Evolutionary conservation across 2,888 invertebrate genomes (phyloP).

Genomic region (Leptinotarsa juncta): DNA sequence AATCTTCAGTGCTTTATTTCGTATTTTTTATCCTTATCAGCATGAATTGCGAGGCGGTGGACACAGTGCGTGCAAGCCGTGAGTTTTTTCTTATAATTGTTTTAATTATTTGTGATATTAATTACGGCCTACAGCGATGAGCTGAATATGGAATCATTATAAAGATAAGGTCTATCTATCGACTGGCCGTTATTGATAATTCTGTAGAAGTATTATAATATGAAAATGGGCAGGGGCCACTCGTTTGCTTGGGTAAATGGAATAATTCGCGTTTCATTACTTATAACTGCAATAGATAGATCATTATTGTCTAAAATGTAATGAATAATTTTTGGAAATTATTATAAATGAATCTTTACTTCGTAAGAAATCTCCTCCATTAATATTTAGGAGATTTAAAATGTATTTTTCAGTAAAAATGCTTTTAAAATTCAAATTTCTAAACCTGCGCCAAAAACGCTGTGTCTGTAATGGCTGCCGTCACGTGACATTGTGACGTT

Average conservation of each 20-base stretch:
- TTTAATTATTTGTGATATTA: conserved; percentile 14
- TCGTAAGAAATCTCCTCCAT: no score
- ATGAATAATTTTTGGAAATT: no score
- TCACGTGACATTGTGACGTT: no score
- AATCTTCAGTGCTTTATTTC: conserved; percentile 34
- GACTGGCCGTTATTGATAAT: not conserved
- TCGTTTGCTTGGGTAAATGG: not conserved
- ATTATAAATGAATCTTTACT: no score
- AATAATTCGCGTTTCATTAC: not conserved
- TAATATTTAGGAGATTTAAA: no score
- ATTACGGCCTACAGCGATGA: conserved; percentile 4
- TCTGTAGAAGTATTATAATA: not conserved
- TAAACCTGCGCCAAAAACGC: no score
- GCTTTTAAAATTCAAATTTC: no score
- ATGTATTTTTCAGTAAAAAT: no score
- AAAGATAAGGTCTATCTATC: not conserved
- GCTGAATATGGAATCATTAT: conserved; percentile 1
- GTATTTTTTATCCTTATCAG: conserved; percentile 31
- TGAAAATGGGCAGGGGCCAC: not conserved
- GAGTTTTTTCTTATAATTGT: conserved; percentile 10
- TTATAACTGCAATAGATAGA: not conserved
- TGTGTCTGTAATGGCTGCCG: no score
- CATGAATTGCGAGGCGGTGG: not conserved
- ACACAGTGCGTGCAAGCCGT: conserved; percentile 6
- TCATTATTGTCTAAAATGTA: no score